These are phyloP conservation scores for Bovichtus diacanthus DNA, from an alignment of 2,797 vertebrate genomes.

Conservation along the genomic window DNA sequence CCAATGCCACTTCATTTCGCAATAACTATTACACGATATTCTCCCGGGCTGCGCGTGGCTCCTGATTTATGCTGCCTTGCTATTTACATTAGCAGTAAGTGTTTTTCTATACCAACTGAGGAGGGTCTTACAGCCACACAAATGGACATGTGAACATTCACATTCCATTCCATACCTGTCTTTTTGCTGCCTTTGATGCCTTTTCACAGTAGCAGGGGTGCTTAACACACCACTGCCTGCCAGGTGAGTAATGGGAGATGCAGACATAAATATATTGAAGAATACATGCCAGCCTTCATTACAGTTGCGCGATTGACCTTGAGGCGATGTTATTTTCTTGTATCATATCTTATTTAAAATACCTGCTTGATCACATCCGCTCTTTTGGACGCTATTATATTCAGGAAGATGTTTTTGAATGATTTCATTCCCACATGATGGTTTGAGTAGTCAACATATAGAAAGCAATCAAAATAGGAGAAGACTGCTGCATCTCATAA, in stretches of 20 bases:
- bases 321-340: slow-evolving; percentile 63
- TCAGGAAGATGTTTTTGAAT: slow-evolving; percentile 41
- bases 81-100: slow-evolving; percentile 90
- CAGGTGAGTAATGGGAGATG: slow-evolving; percentile 62
- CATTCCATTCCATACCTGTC: slow-evolving; percentile 70
- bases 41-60: slow-evolving; percentile 79
- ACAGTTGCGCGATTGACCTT: slow-evolving; percentile 71
- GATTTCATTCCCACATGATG: slow-evolving; percentile 35
- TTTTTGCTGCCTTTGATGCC: slow-evolving; percentile 72
- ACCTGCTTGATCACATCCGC: slow-evolving; percentile 54
- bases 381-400: slow-evolving; percentile 46
- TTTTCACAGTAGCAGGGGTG: slow-evolving; percentile 54
- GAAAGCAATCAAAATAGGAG: slow-evolving; percentile 31
- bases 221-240: slow-evolving; percentile 62
- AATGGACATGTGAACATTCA: slow-evolving; percentile 76
- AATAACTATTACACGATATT: slow-evolving; percentile 97
- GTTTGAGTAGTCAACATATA: slow-evolving; percentile 23
- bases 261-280: slow-evolving; percentile 67
- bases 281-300: slow-evolving; percentile 67
- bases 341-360: slow-evolving; percentile 70
- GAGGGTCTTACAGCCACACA: slow-evolving; percentile 74
- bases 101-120: slow-evolving; percentile 86
- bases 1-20: slow-evolving; percentile 96
- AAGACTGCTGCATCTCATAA: slow-evolving; percentile 15
- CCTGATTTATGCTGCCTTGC: slow-evolving; percentile 88